phyloP scores from a whole-genome alignment of 2,888 invertebrate genomes.

The Dioctria rufipes region DNA sequence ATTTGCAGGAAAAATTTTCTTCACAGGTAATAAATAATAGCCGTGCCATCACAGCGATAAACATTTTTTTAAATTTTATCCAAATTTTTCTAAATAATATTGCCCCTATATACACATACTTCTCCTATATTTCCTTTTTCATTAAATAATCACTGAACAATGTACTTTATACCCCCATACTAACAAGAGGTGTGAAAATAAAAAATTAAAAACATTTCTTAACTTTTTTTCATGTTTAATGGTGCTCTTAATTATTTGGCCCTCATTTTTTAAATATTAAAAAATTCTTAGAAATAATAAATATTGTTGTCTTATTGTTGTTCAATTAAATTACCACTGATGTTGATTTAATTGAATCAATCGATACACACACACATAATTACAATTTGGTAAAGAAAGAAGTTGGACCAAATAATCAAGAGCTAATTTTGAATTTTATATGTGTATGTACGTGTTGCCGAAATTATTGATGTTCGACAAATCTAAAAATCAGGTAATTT shows the following conservation, averaged over 20 bases:
- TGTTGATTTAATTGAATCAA: slow-evolving; percentile 39
- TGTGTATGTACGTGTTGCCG: neutral
- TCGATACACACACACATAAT: neutral
- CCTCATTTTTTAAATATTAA: neutral
- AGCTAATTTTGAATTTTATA: neutral
- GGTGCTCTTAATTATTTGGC: slow-evolving; percentile 31
- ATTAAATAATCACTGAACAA: neutral
- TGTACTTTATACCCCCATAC: neutral
- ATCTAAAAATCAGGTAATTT: slow-evolving; percentile 2
- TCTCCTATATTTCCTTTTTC: neutral
- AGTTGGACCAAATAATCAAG: slow-evolving; percentile 34
- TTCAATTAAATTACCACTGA: slow-evolving; percentile 42
- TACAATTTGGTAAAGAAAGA: neutral
- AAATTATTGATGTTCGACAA: neutral
- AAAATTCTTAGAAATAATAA: too few relatives aligned
- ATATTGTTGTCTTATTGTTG: neutral
- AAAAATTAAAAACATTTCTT: slow-evolving; percentile 11
- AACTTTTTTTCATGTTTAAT: neutral
- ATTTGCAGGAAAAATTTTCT: too few relatives aligned
- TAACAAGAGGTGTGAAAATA: neutral
- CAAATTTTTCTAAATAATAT: too few relatives aligned
- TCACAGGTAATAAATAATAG: too few relatives aligned
- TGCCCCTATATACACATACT: neutral
- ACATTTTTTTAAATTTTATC: too few relatives aligned
- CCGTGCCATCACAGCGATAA: too few relatives aligned